Percentiles rank a stretch among this genome's conserved stretches.
These are phyloP conservation scores for Patella caerulea DNA, from an alignment of 2,888 invertebrate species.

Conservation along the genomic window DNA sequence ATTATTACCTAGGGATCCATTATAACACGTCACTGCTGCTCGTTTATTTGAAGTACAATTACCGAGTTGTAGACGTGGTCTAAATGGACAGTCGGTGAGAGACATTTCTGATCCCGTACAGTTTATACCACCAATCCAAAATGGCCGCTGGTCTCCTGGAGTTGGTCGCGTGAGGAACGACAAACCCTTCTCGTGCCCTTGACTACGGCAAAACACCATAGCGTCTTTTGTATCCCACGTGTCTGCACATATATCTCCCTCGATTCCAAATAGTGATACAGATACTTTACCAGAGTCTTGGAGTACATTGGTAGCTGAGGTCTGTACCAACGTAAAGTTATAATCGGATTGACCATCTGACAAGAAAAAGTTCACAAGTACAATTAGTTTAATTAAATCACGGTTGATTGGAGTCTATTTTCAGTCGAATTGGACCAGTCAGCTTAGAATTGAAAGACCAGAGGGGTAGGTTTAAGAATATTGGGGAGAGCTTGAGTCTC, in stretches of 20 bases:
- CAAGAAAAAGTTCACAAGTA: too few species aligned
- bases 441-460: too few species aligned
- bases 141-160: background rate
- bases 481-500: too few species aligned
- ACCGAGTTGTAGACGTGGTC: background rate
- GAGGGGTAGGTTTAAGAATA: too few species aligned
- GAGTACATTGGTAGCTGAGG: background rate
- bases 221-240: slow-evolving; percentile 57
- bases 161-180: slow-evolving; percentile 38
- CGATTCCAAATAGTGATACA: slow-evolving; percentile 58
- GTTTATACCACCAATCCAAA: slow-evolving; percentile 1
- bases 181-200: slow-evolving; percentile 46
- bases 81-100: background rate
- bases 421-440: too few species aligned
- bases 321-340: too few species aligned
- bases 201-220: slow-evolving; percentile 49
- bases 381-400: too few species aligned
- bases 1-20: background rate
- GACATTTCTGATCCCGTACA: background rate
- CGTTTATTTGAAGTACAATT: background rate
- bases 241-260: slow-evolving; percentile 71
- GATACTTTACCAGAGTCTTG: slow-evolving; percentile 35
- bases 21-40: background rate
- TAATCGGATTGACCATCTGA: too few species aligned
- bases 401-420: too few species aligned